Evolutionary conservation across 1,140 invertebrate species (phyloP), one percentile per base, ranked within the genome.

Genomic region (Drosophila santomea): DNA sequence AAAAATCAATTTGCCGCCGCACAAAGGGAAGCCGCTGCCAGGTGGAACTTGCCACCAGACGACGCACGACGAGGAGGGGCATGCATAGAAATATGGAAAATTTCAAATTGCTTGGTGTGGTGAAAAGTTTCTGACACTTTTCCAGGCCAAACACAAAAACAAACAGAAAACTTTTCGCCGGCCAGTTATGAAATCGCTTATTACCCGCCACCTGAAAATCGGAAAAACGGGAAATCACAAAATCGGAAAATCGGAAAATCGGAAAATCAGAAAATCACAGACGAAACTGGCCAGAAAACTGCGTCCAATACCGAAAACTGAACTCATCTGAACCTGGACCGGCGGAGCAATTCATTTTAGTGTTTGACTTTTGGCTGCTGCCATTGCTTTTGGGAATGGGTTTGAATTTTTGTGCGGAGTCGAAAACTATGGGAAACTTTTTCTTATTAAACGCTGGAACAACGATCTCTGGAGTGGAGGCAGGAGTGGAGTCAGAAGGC

Each of bases 41-140:
- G 45, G 60, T 67, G 61, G 44, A 39, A 41, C 2, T 7, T 32
- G 7, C 32, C 32, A 43, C 15, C 23, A 32, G 7, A 28, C 47
- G 11, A 17, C 17, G 17, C 17, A 17, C 17, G 17, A 17, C 17
- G 17, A 17, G 17, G 17, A 17, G 41, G 38, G 50, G 50, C 35
- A 57, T 57, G 51, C 64, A 64, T 69, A 50, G 61, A 55, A 78
- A 74, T 79, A 79, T 78, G 62, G 64, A 74, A 83, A 66, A 69
- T 83, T 82, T 83, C 75, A 83, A 82, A 79, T 82, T 82, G 75
- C 57, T 83, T 79, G 63, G 52, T 47, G 44, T 44, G 45, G 39
- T 4, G 32, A 44, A 83, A 81, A 81, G 47, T 81, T 81, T 78
- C 54, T 74, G 73, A 58, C 74, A 81, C 67, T 78, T 80, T 80